A percentile compares a stretch with the other conserved stretches of the same genome.
phyloP scores from a whole-genome alignment of 2,113 vertebrate species.

The Hyaena hyaena region DNA sequence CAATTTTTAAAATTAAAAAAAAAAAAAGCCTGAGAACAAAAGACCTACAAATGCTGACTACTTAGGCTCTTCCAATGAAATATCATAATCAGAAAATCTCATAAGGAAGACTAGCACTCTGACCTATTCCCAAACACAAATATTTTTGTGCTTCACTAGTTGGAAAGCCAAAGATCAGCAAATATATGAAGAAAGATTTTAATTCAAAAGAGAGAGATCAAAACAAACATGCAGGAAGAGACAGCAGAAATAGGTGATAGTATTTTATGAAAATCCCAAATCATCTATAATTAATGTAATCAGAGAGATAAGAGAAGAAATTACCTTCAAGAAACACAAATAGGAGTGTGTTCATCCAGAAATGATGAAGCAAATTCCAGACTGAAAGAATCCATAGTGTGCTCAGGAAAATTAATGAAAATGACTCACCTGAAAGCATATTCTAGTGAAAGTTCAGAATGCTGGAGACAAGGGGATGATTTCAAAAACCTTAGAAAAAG shows the following conservation, averaged over 20 bases:
- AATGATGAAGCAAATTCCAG: not conserved
- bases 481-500: not conserved
- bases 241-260: not conserved
- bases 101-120: too few relatives aligned
- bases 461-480: not conserved
- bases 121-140: not conserved
- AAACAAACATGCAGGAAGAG: not conserved
- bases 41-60: not conserved
- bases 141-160: not conserved
- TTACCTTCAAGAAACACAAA: not conserved
- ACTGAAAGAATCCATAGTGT: not conserved
- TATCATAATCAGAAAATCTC: not conserved
- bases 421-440: not conserved
- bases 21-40: not conserved
- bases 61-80: not conserved
- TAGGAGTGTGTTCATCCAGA: not conserved
- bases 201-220: not conserved
- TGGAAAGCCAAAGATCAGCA: not conserved
- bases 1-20: not conserved
- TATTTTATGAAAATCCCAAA: not conserved
- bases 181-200: not conserved
- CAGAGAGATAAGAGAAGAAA: not conserved
- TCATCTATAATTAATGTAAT: not conserved
- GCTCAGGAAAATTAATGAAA: not conserved
- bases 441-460: not conserved